Evolutionary conservation across 2,888 invertebrate species (phyloP).

Genomic region (Mechanitis messenoides): DNA sequence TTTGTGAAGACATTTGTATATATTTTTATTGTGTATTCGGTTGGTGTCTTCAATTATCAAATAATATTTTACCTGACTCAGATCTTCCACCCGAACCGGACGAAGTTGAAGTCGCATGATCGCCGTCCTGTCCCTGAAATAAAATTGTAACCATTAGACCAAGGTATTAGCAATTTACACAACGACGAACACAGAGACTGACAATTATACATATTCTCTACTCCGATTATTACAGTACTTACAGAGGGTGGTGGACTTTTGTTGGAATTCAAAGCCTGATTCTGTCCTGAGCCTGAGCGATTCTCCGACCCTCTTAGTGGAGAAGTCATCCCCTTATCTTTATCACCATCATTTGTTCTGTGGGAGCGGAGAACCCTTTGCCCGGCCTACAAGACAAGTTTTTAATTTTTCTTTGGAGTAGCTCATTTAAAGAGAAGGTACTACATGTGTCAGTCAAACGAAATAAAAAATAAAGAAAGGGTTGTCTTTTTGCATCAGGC

Average conservation of each 20-base stretch:
- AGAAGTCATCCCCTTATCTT: conserved; percentile 65
- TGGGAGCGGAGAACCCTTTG: conserved; percentile 75
- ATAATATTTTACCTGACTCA: conserved; percentile 41
- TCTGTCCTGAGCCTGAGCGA: conserved; percentile 42
- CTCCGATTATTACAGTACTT: conserved; percentile 40
- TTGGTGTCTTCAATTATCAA: too few species aligned
- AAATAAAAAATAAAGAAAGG: conserved; percentile 1
- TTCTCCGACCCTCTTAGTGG: conserved; percentile 53
- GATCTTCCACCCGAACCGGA: conserved; percentile 37
- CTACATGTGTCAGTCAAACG: neutral
- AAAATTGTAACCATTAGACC: conserved; percentile 6
- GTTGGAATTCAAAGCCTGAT: conserved; percentile 55
- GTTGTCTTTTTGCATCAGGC: neutral
- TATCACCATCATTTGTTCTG: conserved; percentile 77
- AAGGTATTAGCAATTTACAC: conserved; percentile 8
- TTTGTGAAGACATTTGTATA: too few species aligned
- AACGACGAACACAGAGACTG: conserved; percentile 2
- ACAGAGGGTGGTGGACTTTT: conserved; percentile 72
- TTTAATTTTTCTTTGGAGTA: conserved; percentile 31
- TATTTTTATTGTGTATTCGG: too few species aligned
- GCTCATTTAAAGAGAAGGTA: conserved; percentile 7
- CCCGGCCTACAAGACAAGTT: conserved; percentile 56
- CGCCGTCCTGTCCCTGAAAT: conserved; percentile 53
- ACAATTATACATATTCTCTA: conserved; percentile 25
- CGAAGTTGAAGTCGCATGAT: conserved; percentile 46